A percentile compares a stretch with the other conserved stretches of the same genome.
phyloP scores from a whole-genome alignment of 2,797 vertebrate genomes.

The Danio tinwini region DNA sequence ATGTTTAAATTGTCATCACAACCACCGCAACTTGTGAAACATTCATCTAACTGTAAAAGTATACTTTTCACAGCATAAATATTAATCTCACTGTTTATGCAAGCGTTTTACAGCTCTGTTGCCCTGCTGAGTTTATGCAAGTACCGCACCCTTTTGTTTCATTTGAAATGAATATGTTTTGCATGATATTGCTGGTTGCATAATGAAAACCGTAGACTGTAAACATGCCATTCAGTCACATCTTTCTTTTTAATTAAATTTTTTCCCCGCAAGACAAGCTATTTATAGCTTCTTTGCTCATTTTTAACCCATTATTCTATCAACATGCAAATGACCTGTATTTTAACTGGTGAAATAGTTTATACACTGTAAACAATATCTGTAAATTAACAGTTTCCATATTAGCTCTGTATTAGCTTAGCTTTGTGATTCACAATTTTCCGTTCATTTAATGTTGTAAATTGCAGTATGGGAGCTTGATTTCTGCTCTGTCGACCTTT shows the following conservation, averaged over 20 bases:
- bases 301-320: background rate
- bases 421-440: no score
- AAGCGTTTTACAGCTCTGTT: constrained; percentile 16
- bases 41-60: background rate
- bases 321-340: background rate
- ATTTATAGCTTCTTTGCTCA: background rate
- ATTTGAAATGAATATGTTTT: constrained; percentile 16
- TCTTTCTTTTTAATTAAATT: constrained; percentile 5
- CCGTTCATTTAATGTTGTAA: no score
- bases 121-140: constrained; percentile 10
- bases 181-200: constrained; percentile 1
- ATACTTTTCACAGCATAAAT: constrained; percentile 19
- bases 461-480: no score
- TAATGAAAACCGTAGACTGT: constrained; percentile 9
- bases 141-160: background rate
- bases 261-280: background rate
- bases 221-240: constrained; percentile 21
- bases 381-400: no score
- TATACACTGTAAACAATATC: no score
- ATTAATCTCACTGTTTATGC: constrained; percentile 14
- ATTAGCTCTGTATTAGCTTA: no score
- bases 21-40: background rate
- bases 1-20: constrained; percentile 6
- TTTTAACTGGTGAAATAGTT: constrained; percentile 19
- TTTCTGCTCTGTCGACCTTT: no score